Conservation (phyloP, 1,140 invertebrate species). For the Zelostemma sp. region DNA sequence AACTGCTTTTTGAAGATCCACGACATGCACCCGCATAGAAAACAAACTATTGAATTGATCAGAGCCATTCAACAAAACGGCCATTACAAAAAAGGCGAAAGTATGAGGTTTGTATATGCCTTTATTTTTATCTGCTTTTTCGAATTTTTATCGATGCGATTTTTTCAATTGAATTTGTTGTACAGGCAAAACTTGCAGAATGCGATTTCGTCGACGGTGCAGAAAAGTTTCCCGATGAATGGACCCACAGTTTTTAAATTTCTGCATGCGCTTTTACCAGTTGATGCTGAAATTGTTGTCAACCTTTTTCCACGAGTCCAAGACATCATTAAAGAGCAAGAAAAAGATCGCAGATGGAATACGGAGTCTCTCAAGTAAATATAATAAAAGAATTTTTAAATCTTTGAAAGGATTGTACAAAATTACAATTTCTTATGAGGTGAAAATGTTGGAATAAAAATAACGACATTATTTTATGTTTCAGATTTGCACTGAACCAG, state of each 20-base stretch:
- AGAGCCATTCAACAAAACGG: constrained; percentile 48
- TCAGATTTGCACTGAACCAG: not conserved
- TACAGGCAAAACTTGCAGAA: constrained; percentile 52
- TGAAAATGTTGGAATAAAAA: too few species aligned
- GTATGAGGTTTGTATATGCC: constrained; percentile 46
- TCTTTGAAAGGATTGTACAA: too few species aligned
- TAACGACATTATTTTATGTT: not conserved
- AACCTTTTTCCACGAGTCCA: constrained; percentile 47
- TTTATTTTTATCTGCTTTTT: constrained; percentile 10
- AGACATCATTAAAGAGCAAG: constrained; percentile 46
- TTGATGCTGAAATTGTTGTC: constrained; percentile 43
- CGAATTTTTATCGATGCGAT: constrained; percentile 1
- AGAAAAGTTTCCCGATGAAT: constrained; percentile 46
- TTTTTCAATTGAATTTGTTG: constrained; percentile 12
- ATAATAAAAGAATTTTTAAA: not conserved
- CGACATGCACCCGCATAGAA: constrained; percentile 61
- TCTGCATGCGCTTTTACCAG: constrained; percentile 39
- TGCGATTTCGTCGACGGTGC: constrained; percentile 33
- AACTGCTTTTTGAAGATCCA: constrained; percentile 60
- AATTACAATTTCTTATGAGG: too few species aligned
- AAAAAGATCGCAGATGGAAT: constrained; percentile 48
- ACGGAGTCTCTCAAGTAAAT: constrained; percentile 57
- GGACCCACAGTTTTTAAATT: constrained; percentile 54
- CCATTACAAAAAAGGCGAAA: constrained; percentile 49
- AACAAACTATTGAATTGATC: constrained; percentile 58